A percentile compares a stretch with the other conserved stretches of the same genome.
Evolutionary conservation across 2,888 invertebrate species (phyloP).

Genomic region (Drosophila buzzatii): DNA sequence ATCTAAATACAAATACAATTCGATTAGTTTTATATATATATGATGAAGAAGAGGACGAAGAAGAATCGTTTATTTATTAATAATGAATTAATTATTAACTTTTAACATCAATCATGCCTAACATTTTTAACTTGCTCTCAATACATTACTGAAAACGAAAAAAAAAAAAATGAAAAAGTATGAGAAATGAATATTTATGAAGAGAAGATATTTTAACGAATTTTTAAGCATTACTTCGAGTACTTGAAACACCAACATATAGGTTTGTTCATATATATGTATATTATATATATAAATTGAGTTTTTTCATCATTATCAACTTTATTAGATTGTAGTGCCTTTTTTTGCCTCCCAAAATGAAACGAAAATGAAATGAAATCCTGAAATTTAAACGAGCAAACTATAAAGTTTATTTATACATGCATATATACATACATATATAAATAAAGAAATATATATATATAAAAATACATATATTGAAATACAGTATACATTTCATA

Average conservation of each 20-base stretch:
- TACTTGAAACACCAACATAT: constrained; percentile 74
- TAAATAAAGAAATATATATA: background rate
- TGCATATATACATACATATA: constrained; percentile 7
- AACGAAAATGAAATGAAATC: constrained; percentile 29
- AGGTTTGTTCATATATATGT: constrained; percentile 23
- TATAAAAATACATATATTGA: constrained; percentile 9
- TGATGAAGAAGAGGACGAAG: background rate
- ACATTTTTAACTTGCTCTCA: constrained; percentile 31
- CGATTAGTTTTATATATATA: constrained; percentile 42
- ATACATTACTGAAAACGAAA: constrained; percentile 1
- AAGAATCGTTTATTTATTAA: constrained; percentile 3
- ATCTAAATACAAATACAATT: constrained; percentile 52
- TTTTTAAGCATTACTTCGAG: constrained; percentile 72
- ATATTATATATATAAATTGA: background rate
- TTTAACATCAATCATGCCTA: constrained; percentile 28
- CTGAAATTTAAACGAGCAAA: constrained; percentile 45
- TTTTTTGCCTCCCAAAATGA: constrained; percentile 77
- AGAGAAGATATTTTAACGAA: constrained; percentile 49
- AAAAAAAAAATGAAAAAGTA: background rate
- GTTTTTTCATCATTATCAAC: constrained; percentile 62
- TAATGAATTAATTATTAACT: constrained; percentile 1
- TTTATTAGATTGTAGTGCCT: constrained; percentile 83
- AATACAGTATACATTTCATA: constrained; percentile 42
- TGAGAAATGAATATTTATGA: constrained; percentile 5
- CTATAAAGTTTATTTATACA: constrained; percentile 62